Percentiles rank a stretch among this genome's conserved stretches.
Evolutionary conservation across 2,113 vertebrate species (phyloP).

Genomic region (Accipiter virgatus): DNA sequence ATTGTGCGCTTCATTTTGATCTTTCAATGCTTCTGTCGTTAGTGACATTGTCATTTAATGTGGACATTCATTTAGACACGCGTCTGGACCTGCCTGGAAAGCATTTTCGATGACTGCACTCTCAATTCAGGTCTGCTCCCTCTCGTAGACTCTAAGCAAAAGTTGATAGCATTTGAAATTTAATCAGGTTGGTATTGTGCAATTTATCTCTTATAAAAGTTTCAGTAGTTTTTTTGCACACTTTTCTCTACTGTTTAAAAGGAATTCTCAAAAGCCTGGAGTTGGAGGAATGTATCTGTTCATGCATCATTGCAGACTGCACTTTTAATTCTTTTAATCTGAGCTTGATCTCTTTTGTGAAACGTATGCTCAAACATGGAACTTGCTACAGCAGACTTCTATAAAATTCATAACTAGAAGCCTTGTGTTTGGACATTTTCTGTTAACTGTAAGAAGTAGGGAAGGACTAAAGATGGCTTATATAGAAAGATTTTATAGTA

Average conservation of each 20-base stretch:
- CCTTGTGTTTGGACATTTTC: neutral
- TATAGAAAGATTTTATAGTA: neutral
- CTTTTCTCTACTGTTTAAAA: conserved; percentile 20
- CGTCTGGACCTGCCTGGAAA: neutral
- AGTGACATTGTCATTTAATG: conserved; percentile 54
- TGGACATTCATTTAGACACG: conserved; percentile 33
- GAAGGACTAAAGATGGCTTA: neutral
- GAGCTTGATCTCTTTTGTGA: neutral
- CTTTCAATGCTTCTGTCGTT: conserved; percentile 12
- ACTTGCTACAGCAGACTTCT: neutral
- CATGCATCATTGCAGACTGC: neutral
- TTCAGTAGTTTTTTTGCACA: conserved; percentile 43
- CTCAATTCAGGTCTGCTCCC: conserved; percentile 37
- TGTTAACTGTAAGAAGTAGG: neutral
- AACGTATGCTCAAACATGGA: neutral
- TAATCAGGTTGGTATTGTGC: conserved; percentile 65
- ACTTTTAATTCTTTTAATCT: neutral
- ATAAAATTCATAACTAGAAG: neutral
- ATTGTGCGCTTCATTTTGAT: conserved; percentile 15
- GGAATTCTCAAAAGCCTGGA: conserved; percentile 20
- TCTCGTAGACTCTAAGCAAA: neutral
- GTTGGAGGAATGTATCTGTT: neutral
- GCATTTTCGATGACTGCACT: conserved; percentile 24
- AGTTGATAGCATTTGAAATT: conserved; percentile 68
- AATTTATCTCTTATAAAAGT: conserved; percentile 62